Conservation (phyloP, 2,113 vertebrate genomes). For the Oxyruncus cristatus region DNA sequence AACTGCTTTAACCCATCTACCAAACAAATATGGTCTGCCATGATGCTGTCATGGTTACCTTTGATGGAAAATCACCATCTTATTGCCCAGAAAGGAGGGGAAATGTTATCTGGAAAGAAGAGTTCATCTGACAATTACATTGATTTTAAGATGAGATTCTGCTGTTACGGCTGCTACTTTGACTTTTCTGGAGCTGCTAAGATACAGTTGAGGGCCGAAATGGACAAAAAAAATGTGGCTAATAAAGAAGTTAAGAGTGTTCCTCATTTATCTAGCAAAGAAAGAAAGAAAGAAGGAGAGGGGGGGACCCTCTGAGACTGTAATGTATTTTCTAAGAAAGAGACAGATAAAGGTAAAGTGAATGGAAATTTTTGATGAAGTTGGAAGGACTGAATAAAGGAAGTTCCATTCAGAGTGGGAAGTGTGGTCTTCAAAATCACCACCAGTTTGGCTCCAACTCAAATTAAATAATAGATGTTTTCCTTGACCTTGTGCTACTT, state of each 20-base stretch:
- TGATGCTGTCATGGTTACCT: slow-evolving; percentile 18
- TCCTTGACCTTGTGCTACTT: slow-evolving; percentile 56
- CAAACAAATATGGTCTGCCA: not conserved
- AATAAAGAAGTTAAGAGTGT: not conserved
- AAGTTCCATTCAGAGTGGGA: slow-evolving; percentile 38
- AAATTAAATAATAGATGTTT: slow-evolving; percentile 60
- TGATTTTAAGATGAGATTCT: not conserved
- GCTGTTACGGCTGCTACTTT: not conserved
- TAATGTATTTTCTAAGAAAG: not conserved
- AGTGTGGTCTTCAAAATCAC: slow-evolving; percentile 26
- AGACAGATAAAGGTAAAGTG: not conserved
- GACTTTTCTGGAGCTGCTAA: not conserved
- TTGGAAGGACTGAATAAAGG: slow-evolving; percentile 36
- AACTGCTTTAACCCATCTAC: not conserved
- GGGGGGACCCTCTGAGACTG: not conserved
- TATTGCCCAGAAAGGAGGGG: not conserved
- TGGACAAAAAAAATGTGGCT: not conserved
- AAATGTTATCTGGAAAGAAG: not conserved
- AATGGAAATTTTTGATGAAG: slow-evolving; percentile 34
- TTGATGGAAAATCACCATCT: not conserved
- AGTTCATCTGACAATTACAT: not conserved
- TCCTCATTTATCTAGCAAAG: not conserved
- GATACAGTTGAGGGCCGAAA: not conserved
- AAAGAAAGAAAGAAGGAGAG: not conserved
- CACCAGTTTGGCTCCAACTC: slow-evolving; percentile 34